Percentiles rank a stretch among this genome's conserved stretches.
These are phyloP conservation scores for Brachypteracias leptosomus DNA, from an alignment of 2,113 vertebrate genomes.

Conservation along the genomic window DNA sequence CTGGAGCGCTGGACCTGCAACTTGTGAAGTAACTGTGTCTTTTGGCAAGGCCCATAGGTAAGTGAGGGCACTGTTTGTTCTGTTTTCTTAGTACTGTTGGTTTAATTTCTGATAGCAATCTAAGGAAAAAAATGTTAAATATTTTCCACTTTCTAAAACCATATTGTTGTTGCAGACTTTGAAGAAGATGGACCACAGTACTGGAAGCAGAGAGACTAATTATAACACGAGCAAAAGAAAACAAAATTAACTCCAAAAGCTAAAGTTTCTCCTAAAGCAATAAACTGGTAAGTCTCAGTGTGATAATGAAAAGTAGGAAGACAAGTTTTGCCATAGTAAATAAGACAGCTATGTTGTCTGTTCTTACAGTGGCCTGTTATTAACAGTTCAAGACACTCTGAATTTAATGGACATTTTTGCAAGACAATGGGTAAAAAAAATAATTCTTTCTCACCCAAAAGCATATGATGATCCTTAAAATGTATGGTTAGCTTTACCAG, in stretches of 20 bases:
- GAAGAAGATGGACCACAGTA: background rate
- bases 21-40: constrained; percentile 11
- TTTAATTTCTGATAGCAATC: constrained; percentile 47
- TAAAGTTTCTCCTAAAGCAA: background rate
- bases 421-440: background rate
- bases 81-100: background rate
- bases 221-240: constrained; percentile 21
- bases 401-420: background rate
- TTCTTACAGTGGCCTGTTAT: background rate
- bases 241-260: background rate
- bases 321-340: background rate
- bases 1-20: background rate
- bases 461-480: background rate
- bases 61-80: constrained; percentile 2
- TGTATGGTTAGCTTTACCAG: background rate
- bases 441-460: background rate
- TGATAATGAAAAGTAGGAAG: background rate
- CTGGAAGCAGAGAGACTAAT: background rate
- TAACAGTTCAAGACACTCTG: background rate
- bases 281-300: background rate
- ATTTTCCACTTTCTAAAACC: constrained; percentile 36
- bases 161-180: background rate
- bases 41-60: constrained; percentile 9
- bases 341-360: background rate
- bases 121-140: constrained; percentile 27